A percentile compares a stretch with the other conserved stretches of the same genome.
Conservation (phyloP, 1,140 invertebrate species). For the Bilobella aurantiaca region DNA sequence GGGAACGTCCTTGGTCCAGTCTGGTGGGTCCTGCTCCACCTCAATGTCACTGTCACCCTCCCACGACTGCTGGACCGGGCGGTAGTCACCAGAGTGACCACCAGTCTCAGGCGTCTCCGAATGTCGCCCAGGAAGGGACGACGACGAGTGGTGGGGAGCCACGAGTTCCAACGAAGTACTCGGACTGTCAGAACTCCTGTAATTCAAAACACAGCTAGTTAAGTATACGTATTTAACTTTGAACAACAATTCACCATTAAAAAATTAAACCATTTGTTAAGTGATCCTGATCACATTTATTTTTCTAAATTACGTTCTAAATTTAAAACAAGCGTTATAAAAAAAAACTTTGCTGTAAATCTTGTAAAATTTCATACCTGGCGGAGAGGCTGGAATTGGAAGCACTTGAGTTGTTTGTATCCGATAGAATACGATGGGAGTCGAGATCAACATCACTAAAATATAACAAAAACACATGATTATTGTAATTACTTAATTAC, state of each 20-base stretch:
- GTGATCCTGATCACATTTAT: constrained; percentile 2
- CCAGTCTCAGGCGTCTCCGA: constrained; percentile 32
- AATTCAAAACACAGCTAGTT: too few relatives aligned
- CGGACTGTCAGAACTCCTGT: constrained; percentile 47
- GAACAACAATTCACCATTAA: too few relatives aligned
- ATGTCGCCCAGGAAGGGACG: constrained; percentile 23
- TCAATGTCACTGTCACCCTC: constrained; percentile 67
- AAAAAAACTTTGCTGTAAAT: too few relatives aligned
- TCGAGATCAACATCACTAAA: constrained; percentile 46
- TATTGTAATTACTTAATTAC: too few relatives aligned
- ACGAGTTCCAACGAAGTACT: constrained; percentile 48
- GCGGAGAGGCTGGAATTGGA: constrained; percentile 50
- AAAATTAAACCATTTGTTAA: too few relatives aligned
- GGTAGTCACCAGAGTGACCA: constrained; percentile 22
- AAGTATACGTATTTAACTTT: too few relatives aligned
- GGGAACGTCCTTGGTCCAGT: constrained; percentile 70
- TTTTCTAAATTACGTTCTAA: too few relatives aligned
- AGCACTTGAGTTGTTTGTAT: constrained; percentile 47
- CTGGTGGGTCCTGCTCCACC: constrained; percentile 63
- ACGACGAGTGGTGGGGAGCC: constrained; percentile 33
- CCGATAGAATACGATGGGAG: constrained; percentile 39
- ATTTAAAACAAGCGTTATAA: too few relatives aligned
- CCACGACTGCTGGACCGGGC: constrained; percentile 19
- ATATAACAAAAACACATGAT: constrained; percentile 30
- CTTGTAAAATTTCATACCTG: constrained; percentile 46